Evolutionary conservation across 2,888 invertebrate genomes (phyloP), one percentile per base, ranked within the genome.

Genomic region (Drosophila crucigera): DNA sequence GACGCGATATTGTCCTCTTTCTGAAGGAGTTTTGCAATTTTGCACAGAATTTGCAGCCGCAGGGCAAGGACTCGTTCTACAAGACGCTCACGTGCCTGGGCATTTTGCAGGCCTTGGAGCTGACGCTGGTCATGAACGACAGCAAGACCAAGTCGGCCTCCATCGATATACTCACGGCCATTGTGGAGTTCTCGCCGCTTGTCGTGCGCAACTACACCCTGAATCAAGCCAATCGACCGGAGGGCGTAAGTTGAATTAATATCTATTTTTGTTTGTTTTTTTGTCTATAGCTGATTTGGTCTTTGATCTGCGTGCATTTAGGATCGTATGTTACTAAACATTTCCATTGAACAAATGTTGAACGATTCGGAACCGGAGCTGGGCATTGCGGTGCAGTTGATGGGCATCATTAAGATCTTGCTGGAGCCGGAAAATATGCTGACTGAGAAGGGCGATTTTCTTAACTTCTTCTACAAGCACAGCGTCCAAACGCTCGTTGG

Each of bases 1-100:
- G 99, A 91, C 95, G 98, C 91, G 99, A 99, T 94, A 95, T 99
- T 92, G 98, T 99, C 81, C 94, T 99, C 91, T 99, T 99, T 95
- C 95, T 99, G 84, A 99, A 99, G 94, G 99, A 99, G 94, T 99
- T 99, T 94, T 99, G 99, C 94, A 98, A 98, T 94, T 99, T 99
- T 95, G 99, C 99, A 84, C 99, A 99, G 94, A 99, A 98, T 93
- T 95, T 99, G 81, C 99, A 99, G 93, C 98, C 98, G 25, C 98
- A 97, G 92, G 98, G 98, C 87, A 98, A 99, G 94, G 99, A 99
- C 94, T 96, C 97, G 50, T 99, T 99, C 94, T 99, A 99, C 94
- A 99, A 99, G 94, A 97, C 98, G 52, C 94, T 98, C 89, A 97
- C 98, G 71, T 96, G 96, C 86, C 94, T 98, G 92, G 98, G 98